These are phyloP conservation scores for Chroicocephalus ridibundus DNA, from an alignment of 2,113 vertebrate genomes.

Conservation along the genomic window DNA sequence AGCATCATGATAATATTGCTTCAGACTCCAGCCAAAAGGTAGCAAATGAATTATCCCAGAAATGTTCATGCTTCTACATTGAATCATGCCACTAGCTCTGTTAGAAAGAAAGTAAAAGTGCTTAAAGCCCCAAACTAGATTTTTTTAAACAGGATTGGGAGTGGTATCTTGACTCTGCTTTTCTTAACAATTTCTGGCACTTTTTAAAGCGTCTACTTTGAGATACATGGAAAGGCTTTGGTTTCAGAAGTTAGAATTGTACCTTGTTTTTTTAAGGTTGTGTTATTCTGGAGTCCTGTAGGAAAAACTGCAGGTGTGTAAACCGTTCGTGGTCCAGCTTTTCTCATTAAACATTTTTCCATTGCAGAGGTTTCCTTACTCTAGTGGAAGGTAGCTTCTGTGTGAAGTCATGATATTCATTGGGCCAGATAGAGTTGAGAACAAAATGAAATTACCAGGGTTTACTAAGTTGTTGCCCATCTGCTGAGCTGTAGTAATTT, in stretches of 20 bases:
- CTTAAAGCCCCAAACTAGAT: neutral
- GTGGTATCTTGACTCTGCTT: neutral
- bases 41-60: neutral
- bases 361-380: neutral
- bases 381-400: neutral
- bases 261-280: neutral
- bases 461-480: slow-evolving; percentile 18
- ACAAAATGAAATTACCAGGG: neutral
- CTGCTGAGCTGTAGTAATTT: slow-evolving; percentile 18
- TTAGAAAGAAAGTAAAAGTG: neutral
- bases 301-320: neutral
- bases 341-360: neutral
- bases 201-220: neutral
- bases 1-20: neutral
- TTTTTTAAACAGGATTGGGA: neutral
- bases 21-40: neutral
- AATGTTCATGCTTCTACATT: neutral
- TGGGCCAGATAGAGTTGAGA: neutral
- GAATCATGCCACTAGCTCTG: neutral
- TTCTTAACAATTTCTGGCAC: neutral
- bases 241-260: neutral
- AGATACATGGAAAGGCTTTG: neutral
- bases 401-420: neutral
- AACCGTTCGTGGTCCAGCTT: neutral
- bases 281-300: neutral